Base-by-base conservation (phyloP, 2,113 vertebrate genomes). In the Xyrauchen texanus region DNA sequence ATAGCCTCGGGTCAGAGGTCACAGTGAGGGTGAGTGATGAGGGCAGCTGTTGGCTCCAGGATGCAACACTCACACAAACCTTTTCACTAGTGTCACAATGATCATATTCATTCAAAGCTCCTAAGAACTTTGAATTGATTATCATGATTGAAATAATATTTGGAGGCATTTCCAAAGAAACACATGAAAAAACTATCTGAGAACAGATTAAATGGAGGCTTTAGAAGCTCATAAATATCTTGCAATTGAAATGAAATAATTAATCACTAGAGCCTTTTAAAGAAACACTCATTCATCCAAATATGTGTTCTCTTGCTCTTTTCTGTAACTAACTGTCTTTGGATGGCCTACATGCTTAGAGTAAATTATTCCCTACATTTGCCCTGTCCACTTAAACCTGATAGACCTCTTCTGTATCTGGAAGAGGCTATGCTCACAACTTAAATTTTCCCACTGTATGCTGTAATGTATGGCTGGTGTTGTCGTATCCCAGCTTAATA, bases 1-100 rank as follows among this genome's bases (percentile, higher is more conserved):
- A 70, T 80, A 90, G 89, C 81, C 6, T 0, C 4, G 82, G 91
- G 91, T 91, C 90, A 89, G 11, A 87, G 91, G 92, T 91, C 88
- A 86, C 66, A 68, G 21, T 80, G 89, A 67, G 86, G 87, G 90
- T 94, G 93, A 95, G 87, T 90, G 84, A 93, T 86, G 86, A 85
- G 85, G 86, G 90, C 76, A 91, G 90, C 90, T 91, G 82, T 77
- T 82, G 84, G 87, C 90, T 85, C 66, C 81, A 90, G 80, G 78
- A 76, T 55, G 46, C 73, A 81, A 83, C 57, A 70, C 73, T 12
- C 46, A 66, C 16, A 77, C 76, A 79, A 64, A 79, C 65, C 65
- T 52, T 12, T 45, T 11, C 71, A 57, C 57, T 7, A 58, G 5
- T 51, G 16, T 5, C 73, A 65, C 73, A 76, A 42, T 13, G 10